Conservation (phyloP, 2,797 vertebrate genomes). For the Enteromius radiatus region DNA sequence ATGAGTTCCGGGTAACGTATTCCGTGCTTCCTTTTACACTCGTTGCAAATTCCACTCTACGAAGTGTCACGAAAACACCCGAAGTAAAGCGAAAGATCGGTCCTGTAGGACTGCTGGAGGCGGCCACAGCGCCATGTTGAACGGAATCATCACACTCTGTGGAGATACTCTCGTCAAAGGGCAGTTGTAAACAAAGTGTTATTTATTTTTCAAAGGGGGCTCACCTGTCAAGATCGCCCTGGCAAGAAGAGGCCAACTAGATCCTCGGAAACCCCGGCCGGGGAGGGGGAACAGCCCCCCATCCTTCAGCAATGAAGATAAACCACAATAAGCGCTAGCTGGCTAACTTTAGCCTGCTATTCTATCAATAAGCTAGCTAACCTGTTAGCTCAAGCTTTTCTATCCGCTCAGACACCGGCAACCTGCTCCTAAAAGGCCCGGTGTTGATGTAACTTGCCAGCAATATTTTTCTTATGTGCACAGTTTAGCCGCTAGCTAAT, state of each 20-base stretch:
- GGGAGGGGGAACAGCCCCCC: constrained; percentile 89
- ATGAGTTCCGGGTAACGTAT: neutral
- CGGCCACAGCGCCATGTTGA: constrained; percentile 99
- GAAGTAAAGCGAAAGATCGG: constrained; percentile 79
- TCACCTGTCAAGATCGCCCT: constrained; percentile 82
- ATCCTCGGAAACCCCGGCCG: constrained; percentile 84
- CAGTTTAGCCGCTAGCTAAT: constrained; percentile 72
- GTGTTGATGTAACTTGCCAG: constrained; percentile 51
- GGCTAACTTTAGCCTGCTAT: constrained; percentile 62
- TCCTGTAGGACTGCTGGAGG: constrained; percentile 99
- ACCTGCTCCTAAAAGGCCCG: constrained; percentile 70
- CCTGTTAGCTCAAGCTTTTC: constrained; percentile 49
- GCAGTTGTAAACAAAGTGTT: constrained; percentile 71
- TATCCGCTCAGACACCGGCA: constrained; percentile 74
- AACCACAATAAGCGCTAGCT: constrained; percentile 65
- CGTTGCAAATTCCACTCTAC: constrained; percentile 65
- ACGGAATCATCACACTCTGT: constrained; percentile 83
- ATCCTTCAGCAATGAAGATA: constrained; percentile 76
- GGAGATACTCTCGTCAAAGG: constrained; percentile 80
- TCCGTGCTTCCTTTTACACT: neutral
- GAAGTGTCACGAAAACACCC: constrained; percentile 76
- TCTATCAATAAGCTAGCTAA: constrained; percentile 86
- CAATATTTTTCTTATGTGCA: constrained; percentile 68
- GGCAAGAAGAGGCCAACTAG: constrained; percentile 76
- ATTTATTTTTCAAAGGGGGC: constrained; percentile 82